Conservation (phyloP, 2,797 vertebrate genomes). For the Furcifer pardalis region DNA sequence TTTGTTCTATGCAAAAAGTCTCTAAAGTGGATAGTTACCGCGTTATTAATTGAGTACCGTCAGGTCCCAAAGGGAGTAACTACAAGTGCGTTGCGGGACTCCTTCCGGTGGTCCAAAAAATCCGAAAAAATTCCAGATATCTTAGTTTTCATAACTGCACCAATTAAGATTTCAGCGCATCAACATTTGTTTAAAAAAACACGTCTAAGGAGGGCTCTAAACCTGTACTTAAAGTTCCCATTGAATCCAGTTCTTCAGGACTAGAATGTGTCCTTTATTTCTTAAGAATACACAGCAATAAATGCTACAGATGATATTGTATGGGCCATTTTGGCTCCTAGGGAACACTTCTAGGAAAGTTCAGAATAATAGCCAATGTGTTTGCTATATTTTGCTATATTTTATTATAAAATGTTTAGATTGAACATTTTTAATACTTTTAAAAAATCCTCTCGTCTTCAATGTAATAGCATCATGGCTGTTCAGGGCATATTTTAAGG, state of each 20-base stretch:
- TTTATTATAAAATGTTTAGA: conserved; percentile 23
- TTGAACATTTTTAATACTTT: background rate
- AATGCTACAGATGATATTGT: background rate
- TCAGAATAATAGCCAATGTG: background rate
- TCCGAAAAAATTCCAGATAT: too few species aligned
- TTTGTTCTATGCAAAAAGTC: too few species aligned
- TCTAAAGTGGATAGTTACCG: too few species aligned
- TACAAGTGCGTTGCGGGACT: too few species aligned
- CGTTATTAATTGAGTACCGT: too few species aligned
- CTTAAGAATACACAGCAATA: background rate
- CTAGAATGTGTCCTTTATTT: background rate
- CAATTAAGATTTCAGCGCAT: too few species aligned
- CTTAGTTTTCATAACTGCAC: too few species aligned
- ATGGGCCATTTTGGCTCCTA: background rate
- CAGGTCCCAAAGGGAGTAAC: too few species aligned
- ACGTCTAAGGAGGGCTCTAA: conserved; percentile 3
- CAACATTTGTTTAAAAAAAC: too few species aligned
- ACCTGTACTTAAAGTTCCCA: background rate
- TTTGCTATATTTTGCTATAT: conserved; percentile 4
- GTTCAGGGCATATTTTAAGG: conserved; percentile 16
- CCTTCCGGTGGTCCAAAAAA: too few species aligned
- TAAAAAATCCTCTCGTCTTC: background rate
- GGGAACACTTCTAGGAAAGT: background rate
- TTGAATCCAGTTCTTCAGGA: background rate
- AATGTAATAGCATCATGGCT: background rate